These are phyloP conservation scores for Lepus oiostolus DNA, from an alignment of 2,797 vertebrate species.

Conservation along the genomic window DNA sequence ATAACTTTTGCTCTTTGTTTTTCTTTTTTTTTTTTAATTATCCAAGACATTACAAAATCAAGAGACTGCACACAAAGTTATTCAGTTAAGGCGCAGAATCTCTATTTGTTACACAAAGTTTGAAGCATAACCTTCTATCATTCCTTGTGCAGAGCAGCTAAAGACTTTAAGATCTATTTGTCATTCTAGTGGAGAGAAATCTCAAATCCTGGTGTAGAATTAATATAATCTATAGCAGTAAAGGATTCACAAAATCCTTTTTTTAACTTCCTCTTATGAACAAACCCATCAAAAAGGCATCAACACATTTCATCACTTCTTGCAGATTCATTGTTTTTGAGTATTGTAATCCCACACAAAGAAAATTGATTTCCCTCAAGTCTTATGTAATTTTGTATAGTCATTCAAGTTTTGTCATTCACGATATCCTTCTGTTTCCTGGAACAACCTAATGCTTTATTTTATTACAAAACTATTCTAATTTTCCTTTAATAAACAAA, in stretches of 20 bases:
- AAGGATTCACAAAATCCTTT: neutral
- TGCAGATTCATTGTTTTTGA: neutral
- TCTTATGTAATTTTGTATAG: neutral
- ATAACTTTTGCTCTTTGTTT: neutral
- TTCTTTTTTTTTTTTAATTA: neutral
- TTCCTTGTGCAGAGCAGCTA: neutral
- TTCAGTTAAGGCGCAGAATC: neutral
- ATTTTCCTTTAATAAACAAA: neutral
- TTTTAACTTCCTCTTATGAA: neutral
- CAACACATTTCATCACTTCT: neutral
- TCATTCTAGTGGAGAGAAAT: constrained; percentile 19
- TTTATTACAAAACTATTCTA: neutral
- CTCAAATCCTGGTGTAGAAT: neutral
- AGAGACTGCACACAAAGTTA: neutral
- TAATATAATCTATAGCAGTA: neutral
- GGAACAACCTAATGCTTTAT: neutral
- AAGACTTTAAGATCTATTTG: neutral
- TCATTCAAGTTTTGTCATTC: neutral
- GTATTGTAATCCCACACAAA: neutral
- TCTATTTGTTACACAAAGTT: neutral
- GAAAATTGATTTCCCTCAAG: neutral
- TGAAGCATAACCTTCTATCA: neutral
- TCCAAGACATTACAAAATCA: neutral
- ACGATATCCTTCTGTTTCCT: neutral
- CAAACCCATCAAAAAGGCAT: neutral